Evolutionary conservation across 1,140 invertebrate genomes (phyloP), one percentile per base, ranked within the genome.

Genomic region (Plectus sambesii): DNA sequence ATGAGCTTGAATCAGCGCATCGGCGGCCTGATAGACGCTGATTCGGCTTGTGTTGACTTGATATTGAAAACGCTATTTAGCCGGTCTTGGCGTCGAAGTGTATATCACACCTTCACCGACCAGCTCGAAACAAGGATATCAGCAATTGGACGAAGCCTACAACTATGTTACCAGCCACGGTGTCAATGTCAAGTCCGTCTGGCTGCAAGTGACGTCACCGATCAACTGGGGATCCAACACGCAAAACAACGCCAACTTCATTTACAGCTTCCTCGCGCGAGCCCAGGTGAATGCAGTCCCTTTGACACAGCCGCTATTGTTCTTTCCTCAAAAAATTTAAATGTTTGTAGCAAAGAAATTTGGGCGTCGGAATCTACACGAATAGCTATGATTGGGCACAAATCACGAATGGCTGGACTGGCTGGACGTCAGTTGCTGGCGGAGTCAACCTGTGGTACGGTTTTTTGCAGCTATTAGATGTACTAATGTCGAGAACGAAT

Each of bases 331-430:
- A 25, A 24, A 23, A 41, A 2, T 41, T 19, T 24, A 41, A 5
- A n/a, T 20, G 2, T 23, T n/a, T 2, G 22, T n/a, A n/a, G n/a
- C 3, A 41, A 2, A 12, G 3, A 23, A n/a, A 15, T 53, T 56
- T 25, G 27, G 60, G 53, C 5, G 45, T 58, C 8, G 56, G 58
- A 5, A 37, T 59, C 2, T 59, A 60, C 58, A 59, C 57, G 5
- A 59, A 60, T 35, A 49, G 44, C 39, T 56, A 59, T 29, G 57
- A 59, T 42, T 59, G 58, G 57, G 24, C 40, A n/a, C 54, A 49
- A 30, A 59, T 59, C 45, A 59, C 57, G 33, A 58, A 48, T 8
- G 12, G 25, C 12, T 49, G 47, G 47, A 23, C 20, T 4, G 37
- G 37, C 8, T 36, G 22, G 26, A 48, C 5, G 8, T 8, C 26